These are phyloP conservation scores for Procavia capensis DNA, from an alignment of 2,113 vertebrate species.

Conservation along the genomic window DNA sequence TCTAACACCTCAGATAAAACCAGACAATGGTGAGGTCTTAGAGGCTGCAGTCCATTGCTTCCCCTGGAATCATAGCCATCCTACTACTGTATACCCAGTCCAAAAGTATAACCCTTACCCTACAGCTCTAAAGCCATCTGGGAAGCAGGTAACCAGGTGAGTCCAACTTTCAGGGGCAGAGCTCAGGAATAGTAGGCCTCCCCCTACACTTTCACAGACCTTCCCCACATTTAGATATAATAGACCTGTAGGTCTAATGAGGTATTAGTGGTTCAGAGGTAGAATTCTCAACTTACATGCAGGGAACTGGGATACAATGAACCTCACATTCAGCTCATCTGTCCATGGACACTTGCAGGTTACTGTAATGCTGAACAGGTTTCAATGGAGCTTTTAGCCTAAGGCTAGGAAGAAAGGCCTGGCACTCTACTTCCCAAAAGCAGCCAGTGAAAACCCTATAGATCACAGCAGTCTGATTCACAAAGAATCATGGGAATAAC, in stretches of 20 bases:
- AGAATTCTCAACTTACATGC: background rate
- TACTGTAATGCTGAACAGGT: background rate
- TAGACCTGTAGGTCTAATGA: background rate
- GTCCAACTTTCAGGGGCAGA: background rate
- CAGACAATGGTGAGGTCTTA: fast-evolving
- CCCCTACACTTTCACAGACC: fast-evolving
- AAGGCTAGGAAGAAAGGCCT: background rate
- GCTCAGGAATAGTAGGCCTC: background rate
- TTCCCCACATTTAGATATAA: fast-evolving
- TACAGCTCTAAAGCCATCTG: too few species aligned
- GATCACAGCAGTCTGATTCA: background rate
- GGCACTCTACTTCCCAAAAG: background rate
- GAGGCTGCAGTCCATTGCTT: fast-evolving
- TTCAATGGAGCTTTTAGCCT: background rate
- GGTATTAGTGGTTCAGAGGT: background rate
- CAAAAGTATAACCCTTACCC: background rate
- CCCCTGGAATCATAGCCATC: background rate
- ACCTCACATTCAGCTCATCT: background rate
- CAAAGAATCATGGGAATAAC: background rate
- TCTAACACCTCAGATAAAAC: fast-evolving
- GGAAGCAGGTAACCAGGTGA: fast-evolving
- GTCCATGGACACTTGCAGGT: background rate
- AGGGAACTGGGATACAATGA: background rate
- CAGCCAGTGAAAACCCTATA: background rate
- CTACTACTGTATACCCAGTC: background rate